Conservation (phyloP, 2,113 vertebrate genomes). For the Zeus faber region DNA sequence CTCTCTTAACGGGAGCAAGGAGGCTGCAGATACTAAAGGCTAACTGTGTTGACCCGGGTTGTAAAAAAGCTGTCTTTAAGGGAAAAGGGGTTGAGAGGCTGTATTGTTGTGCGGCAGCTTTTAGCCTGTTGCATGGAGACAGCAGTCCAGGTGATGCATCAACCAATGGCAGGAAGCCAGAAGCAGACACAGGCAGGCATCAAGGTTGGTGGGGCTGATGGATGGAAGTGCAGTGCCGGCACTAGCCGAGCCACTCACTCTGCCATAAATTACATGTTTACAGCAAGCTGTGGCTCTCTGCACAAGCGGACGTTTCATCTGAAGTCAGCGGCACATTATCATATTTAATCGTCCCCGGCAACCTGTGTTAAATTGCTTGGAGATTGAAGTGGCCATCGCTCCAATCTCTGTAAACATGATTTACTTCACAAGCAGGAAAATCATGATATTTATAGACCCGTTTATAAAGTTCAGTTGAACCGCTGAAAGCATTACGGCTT, state of each 20-base stretch:
- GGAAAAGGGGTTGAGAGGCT: slow-evolving; percentile 29
- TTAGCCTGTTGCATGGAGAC: slow-evolving; percentile 51
- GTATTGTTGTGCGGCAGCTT: slow-evolving; percentile 16
- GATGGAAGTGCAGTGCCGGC: slow-evolving; percentile 49
- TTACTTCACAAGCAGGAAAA: slow-evolving; percentile 12
- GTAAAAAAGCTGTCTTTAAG: slow-evolving; percentile 39
- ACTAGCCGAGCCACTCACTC: slow-evolving; percentile 49
- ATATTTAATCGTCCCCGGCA: slow-evolving; percentile 75
- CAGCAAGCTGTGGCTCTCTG: slow-evolving; percentile 30
- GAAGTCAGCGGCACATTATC: slow-evolving; percentile 69
- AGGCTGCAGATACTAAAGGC: slow-evolving; percentile 24
- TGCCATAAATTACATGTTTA: slow-evolving; percentile 66
- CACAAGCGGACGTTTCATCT: slow-evolving; percentile 27
- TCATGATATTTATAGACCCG: slow-evolving; percentile 40
- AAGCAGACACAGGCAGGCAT: slow-evolving; percentile 35
- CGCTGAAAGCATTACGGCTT: slow-evolving; percentile 47
- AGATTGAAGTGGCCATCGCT: slow-evolving; percentile 42
- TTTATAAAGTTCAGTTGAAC: slow-evolving; percentile 61
- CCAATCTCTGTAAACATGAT: slow-evolving; percentile 47
- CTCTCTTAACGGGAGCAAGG: too few relatives aligned
- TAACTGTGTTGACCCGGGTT: slow-evolving; percentile 18
- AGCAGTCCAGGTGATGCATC: slow-evolving; percentile 61
- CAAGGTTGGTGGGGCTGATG: slow-evolving; percentile 53
- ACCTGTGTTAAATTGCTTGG: slow-evolving; percentile 58
- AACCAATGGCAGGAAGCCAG: slow-evolving; percentile 63